Percentiles rank a stretch among this genome's conserved stretches.
phyloP scores from a whole-genome alignment of 2,797 vertebrate genomes.

The Molossus molossus region DNA sequence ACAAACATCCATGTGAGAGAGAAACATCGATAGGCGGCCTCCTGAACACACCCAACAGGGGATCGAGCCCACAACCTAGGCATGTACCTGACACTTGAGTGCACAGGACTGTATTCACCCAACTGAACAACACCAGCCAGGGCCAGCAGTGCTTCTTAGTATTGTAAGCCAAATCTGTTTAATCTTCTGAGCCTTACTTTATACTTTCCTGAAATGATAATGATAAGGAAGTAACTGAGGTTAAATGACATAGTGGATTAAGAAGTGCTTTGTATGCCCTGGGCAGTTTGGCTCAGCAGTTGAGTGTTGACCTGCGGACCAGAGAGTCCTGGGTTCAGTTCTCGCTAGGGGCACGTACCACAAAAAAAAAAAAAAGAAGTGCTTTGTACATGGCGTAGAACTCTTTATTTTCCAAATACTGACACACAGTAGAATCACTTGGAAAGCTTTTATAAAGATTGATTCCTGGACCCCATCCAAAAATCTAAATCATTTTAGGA shows the following conservation, averaged over 20 bases:
- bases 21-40: background rate
- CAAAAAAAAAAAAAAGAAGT: background rate
- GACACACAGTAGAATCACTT: background rate
- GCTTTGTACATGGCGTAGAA: background rate
- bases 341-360: too few species aligned
- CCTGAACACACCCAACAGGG: background rate
- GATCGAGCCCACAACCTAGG: background rate
- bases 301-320: too few species aligned
- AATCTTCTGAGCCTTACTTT: conserved; percentile 38
- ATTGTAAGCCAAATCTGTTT: conserved; percentile 19
- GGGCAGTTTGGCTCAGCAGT: too few species aligned
- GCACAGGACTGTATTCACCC: background rate
- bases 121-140: background rate
- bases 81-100: background rate
- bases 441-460: conserved; percentile 12
- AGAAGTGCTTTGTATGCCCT: conserved; percentile 18
- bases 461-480: background rate
- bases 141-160: background rate
- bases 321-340: too few species aligned
- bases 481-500: conserved; percentile 28
- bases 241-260: background rate
- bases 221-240: conserved; percentile 40
- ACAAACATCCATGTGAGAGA: background rate
- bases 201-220: conserved; percentile 4
- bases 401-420: conserved; percentile 6